A percentile compares a stretch with the other conserved stretches of the same genome.
Conservation (phyloP, 1,140 invertebrate genomes). For the Drosophila sechellia region DNA sequence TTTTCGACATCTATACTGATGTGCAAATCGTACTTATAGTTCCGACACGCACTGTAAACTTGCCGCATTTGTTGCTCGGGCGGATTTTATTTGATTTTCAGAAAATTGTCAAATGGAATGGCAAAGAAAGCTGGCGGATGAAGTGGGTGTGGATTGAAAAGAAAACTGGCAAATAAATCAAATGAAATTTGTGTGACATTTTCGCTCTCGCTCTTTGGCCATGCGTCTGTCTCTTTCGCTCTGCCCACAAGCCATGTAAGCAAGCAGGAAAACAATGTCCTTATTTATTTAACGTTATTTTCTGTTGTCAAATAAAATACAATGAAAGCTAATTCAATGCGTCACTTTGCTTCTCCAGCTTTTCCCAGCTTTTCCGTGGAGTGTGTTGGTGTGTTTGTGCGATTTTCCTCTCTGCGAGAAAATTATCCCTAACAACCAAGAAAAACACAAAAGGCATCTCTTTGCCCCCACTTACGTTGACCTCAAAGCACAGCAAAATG, state of each 20-base stretch:
- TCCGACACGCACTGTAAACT: conserved; percentile 20
- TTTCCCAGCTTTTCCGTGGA: background rate
- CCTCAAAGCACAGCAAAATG: conserved; percentile 63
- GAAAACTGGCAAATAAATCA: conserved; percentile 81
- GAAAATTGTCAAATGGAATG: conserved; percentile 28
- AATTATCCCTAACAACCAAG: conserved; percentile 55
- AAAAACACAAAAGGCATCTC: conserved; percentile 40
- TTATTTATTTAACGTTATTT: conserved; percentile 74
- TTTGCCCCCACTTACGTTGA: conserved; percentile 1
- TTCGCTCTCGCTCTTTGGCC: conserved; percentile 2
- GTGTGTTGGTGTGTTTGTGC: background rate
- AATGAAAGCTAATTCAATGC: conserved; percentile 58
- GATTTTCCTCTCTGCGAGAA: conserved; percentile 8
- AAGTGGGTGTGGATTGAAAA: conserved; percentile 35
- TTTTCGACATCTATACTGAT: too few relatives aligned
- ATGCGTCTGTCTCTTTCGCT: conserved; percentile 2
- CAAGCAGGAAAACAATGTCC: conserved; percentile 46
- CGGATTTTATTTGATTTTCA: conserved; percentile 42
- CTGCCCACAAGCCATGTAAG: conserved; percentile 36
- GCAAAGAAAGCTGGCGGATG: background rate
- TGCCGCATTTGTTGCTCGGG: conserved; percentile 8
- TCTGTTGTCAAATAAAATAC: conserved; percentile 73
- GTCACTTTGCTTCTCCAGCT: conserved; percentile 26
- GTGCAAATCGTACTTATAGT: background rate
- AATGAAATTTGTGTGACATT: conserved; percentile 77